Evolutionary conservation across 1,140 invertebrate species (phyloP).

Genomic region (Drosophila micromelanica): DNA sequence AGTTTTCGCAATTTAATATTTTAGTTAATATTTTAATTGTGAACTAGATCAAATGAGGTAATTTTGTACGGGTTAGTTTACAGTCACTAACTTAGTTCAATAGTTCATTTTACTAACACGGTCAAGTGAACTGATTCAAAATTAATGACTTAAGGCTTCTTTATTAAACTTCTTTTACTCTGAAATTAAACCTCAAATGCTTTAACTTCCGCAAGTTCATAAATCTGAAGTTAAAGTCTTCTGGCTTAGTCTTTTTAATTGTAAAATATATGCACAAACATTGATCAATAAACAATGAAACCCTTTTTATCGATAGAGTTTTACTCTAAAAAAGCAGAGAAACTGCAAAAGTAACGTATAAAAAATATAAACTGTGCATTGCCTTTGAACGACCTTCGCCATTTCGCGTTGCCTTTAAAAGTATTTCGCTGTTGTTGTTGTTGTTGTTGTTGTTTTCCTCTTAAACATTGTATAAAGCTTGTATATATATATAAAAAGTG

Average conservation of each 20-base stretch:
- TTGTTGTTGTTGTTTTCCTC: conserved; percentile 34
- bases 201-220: no score
- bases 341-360: conserved; percentile 50
- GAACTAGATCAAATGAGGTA: no score
- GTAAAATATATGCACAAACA: not conserved
- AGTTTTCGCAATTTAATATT: no score
- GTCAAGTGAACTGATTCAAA: no score
- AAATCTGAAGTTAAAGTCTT: no score
- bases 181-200: no score
- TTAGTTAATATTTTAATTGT: no score
- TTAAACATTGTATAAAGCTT: conserved; percentile 43
- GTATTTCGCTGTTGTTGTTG: conserved; percentile 68
- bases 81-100: no score
- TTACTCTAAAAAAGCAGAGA: conserved; percentile 5
- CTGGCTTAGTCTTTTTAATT: no score
- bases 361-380: conserved; percentile 61
- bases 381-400: conserved; percentile 76
- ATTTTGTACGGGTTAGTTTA: no score
- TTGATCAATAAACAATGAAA: conserved; percentile 6
- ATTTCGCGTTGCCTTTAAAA: conserved; percentile 72
- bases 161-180: not conserved
- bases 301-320: conserved; percentile 13
- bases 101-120: no score
- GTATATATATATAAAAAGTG: conserved; percentile 41
- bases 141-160: no score